Conservation (phyloP, 1,140 invertebrate genomes). For the Acromyrmex heyeri region DNA sequence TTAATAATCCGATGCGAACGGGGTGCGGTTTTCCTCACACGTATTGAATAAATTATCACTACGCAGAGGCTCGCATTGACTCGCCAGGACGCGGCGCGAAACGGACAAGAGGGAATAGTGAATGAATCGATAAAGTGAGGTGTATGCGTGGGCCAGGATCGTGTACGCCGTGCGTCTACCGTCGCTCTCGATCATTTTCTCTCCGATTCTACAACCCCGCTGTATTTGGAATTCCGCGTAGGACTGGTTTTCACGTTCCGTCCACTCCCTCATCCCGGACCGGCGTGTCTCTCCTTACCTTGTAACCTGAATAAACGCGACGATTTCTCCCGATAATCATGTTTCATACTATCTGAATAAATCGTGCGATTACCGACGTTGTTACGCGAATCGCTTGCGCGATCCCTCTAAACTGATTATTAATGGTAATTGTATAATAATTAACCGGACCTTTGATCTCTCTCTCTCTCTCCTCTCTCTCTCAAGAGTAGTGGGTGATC, state of each 20-base stretch:
- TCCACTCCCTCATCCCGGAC: background rate
- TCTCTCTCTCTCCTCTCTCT: too few species aligned
- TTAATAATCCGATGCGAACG: slow-evolving; percentile 42
- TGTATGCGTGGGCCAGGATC: slow-evolving; percentile 55
- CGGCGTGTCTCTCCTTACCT: background rate
- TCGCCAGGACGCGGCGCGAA: background rate
- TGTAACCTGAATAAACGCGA: slow-evolving; percentile 54
- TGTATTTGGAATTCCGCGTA: slow-evolving; percentile 65
- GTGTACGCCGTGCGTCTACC: slow-evolving; percentile 21
- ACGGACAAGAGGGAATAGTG: slow-evolving; percentile 37
- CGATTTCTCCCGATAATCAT: background rate
- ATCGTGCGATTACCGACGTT: slow-evolving; percentile 22
- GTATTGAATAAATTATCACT: slow-evolving; percentile 56
- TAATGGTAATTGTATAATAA: slow-evolving; percentile 41
- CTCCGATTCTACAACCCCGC: slow-evolving; percentile 42
- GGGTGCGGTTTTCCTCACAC: slow-evolving; percentile 45
- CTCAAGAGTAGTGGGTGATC: slow-evolving; percentile 11
- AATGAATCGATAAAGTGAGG: slow-evolving; percentile 72
- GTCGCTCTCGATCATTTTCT: slow-evolving; percentile 62
- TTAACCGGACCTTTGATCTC: slow-evolving; percentile 24
- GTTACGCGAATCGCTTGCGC: slow-evolving; percentile 28
- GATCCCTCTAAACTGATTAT: background rate
- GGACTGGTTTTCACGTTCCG: slow-evolving; percentile 54
- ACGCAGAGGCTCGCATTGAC: slow-evolving; percentile 27
- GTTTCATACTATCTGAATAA: background rate